Base-by-base conservation (phyloP, 2,113 vertebrate species). In the Circaetus gallicus region DNA sequence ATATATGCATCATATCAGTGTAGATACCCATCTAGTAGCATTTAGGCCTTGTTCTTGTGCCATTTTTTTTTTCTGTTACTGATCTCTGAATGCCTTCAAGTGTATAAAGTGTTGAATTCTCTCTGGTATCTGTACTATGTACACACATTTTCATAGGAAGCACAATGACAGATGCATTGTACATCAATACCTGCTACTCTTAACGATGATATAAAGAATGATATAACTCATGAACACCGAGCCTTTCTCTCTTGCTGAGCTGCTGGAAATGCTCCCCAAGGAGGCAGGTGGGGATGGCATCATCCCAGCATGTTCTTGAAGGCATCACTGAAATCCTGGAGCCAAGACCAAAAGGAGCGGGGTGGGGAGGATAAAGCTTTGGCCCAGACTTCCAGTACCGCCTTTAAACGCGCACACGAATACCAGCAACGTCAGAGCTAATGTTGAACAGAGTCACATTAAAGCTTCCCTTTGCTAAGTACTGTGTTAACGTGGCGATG, bases 81-180 rank as follows among this genome's bases (percentile, higher is more conserved):
- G 84, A 97, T 98, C 97, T 98, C 97, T 98, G 98, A 98, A 98
- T 98, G 98, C 98, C 98, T 98, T 98, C 97, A 92, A 98, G 98
- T 98, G 98, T 98, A 98, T 98, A 98, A 98, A 98, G 96, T 98
- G 96, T 98, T 94, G 98, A 97, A 98, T 97, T 98, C 96, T 98
- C 98, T 98, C 98, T 92, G 98, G 98, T 98, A 98, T 98, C 98
- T 98, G 98, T 98, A 98, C 98, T 98, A 97, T 98, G 98, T 98
- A 98, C 98, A 98, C 96, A 98, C 98, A 98, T 98, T 98, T 98
- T 97, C 98, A 97, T 98, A 98, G 98, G 98, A 98, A 98, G 98
- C 98, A 98, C 98, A 98, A 98, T 95, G 98, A 98, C 98, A 98
- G 97, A 96, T 96, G 98, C 98, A 98, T 98, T 98, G 98, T 98